phyloP scores from a whole-genome alignment of 2,888 invertebrate genomes.

The Argyra leucocephala region DNA sequence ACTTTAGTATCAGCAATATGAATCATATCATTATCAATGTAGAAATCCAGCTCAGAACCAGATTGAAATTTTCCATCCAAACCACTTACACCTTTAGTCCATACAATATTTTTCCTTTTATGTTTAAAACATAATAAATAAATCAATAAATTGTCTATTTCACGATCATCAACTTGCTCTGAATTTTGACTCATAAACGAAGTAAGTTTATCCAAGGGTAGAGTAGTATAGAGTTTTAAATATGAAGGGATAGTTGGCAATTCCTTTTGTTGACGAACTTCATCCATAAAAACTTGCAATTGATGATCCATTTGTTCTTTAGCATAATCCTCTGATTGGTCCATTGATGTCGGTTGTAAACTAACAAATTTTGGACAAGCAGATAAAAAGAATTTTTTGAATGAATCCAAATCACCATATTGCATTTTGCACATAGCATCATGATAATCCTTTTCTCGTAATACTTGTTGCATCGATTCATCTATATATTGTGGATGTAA shows the following conservation, averaged over 20 bases:
- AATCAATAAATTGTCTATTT: slow-evolving; percentile 73
- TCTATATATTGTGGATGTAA: slow-evolving; percentile 97
- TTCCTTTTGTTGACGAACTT: slow-evolving; percentile 92
- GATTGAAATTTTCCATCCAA: slow-evolving; percentile 95
- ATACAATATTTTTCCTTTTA: slow-evolving; percentile 97
- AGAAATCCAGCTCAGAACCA: slow-evolving; percentile 98
- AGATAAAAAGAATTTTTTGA: slow-evolving; percentile 87
- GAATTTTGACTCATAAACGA: slow-evolving; percentile 72
- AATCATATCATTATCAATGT: slow-evolving; percentile 98
- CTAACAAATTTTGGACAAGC: no score
- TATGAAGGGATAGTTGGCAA: slow-evolving; percentile 91
- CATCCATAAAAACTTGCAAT: slow-evolving; percentile 90
- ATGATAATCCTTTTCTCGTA: no score
- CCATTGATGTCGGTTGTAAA: slow-evolving; percentile 77
- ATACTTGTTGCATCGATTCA: slow-evolving; percentile 98
- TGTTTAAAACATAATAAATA: slow-evolving; percentile 96
- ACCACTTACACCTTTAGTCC: slow-evolving; percentile 84
- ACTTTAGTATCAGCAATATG: slow-evolving; percentile 99
- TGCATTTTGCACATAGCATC: no score
- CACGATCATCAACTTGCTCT: slow-evolving; percentile 58
- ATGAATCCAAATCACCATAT: slow-evolving; percentile 81
- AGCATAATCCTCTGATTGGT: slow-evolving; percentile 63
- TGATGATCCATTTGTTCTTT: slow-evolving; percentile 83
- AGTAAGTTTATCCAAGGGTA: slow-evolving; percentile 86
- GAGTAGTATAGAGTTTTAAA: slow-evolving; percentile 91